Evolutionary conservation across 2,113 vertebrate genomes (phyloP), one percentile per base, ranked within the genome.

Genomic region (Jaculus jaculus): DNA sequence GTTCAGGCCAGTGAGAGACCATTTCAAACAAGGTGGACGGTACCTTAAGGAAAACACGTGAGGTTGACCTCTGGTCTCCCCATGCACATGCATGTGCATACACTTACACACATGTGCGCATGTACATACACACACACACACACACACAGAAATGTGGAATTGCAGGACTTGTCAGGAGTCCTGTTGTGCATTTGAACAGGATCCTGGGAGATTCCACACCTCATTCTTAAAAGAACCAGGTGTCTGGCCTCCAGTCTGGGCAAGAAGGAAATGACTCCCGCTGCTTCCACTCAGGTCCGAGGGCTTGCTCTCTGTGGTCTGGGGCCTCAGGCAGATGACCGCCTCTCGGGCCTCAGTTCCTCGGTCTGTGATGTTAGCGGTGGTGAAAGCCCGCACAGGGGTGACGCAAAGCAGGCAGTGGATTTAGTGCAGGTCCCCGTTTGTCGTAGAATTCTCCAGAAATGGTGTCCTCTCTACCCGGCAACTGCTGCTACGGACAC

Each of bases 381-480:
- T 15, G 69, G 37, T 32, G 15, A 60, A 3, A 20, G 42, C 39
- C 61, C 60, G 32, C 13, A 5, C 13, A 20, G 2, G 34, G 10
- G 42, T 5, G 37, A 42, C 1, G 13, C 5, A 26, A 78, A 80
- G 37, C 26, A 15, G 3, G 32, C 24, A 2, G 4, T 3, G 34
- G 12, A 1, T 23, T 32, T 6, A n/a, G 34, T 24, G 1, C 54
- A 2, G 34, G 0, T 26, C 34, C 18, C 0, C 1, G n/a, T 21
- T 4, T 7, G 2, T 1, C 1, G 51, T 24, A 13, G 71, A 39
- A 23, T n/a, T 12, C 47, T 0, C 0, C 18, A 34, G 9, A 87
- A 23, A 4, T 18, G n/a, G 1, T 63, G 7, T 10, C 3, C 3
- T 18, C 26, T 71, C 13, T 51, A 23, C 4, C 37, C 0, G 9